Percentiles rank a stretch among this genome's conserved stretches.
phyloP scores from a whole-genome alignment of 2,888 invertebrate species.

The Ophion ventricosus region DNA sequence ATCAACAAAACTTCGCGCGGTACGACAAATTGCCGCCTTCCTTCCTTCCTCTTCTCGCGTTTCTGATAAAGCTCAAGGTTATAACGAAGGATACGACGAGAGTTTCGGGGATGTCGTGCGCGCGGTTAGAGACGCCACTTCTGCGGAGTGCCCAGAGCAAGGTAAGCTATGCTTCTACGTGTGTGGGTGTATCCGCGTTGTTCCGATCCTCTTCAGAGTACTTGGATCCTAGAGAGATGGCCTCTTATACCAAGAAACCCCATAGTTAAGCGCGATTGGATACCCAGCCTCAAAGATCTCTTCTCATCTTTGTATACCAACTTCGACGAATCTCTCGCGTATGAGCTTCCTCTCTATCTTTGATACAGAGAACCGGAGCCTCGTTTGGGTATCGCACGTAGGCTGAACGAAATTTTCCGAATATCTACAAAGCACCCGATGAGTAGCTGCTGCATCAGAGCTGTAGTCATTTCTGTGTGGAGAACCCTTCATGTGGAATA shows the following conservation, averaged over 20 bases:
- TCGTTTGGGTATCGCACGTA: slow-evolving; percentile 6
- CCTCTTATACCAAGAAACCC: slow-evolving; percentile 42
- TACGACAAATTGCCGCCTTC: slow-evolving; percentile 76
- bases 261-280: slow-evolving; percentile 50
- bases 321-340: not conserved
- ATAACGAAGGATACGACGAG: slow-evolving; percentile 47
- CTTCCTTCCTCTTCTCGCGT: slow-evolving; percentile 27
- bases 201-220: slow-evolving; percentile 7
- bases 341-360: slow-evolving; percentile 9
- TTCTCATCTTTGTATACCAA: slow-evolving; percentile 11
- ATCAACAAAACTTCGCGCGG: slow-evolving; percentile 74
- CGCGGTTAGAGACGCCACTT: slow-evolving; percentile 49
- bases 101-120: slow-evolving; percentile 33
- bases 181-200: not conserved
- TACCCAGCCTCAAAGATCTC: slow-evolving; percentile 25
- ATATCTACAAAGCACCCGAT: too few relatives aligned
- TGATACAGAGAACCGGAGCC: not conserved
- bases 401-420: not conserved
- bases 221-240: slow-evolving; percentile 34
- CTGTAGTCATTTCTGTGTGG: too few relatives aligned
- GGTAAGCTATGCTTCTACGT: not conserved
- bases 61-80: slow-evolving; percentile 62
- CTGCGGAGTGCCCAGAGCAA: slow-evolving; percentile 40
- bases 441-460: too few relatives aligned
- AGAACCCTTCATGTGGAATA: too few relatives aligned